Conservation (phyloP, 2,797 vertebrate species). For the Acropternis orthonyx region DNA sequence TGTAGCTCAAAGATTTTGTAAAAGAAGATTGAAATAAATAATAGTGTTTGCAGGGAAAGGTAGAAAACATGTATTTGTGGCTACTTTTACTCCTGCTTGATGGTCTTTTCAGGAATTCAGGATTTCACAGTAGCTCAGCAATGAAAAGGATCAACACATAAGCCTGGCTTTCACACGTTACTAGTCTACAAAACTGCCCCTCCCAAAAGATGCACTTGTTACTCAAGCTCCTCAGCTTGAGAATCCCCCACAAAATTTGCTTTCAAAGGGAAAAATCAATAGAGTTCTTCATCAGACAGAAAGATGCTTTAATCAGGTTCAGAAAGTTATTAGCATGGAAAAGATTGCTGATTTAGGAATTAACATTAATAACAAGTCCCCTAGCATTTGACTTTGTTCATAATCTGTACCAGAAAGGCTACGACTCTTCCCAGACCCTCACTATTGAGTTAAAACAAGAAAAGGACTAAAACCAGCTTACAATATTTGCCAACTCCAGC, state of each 20-base stretch:
- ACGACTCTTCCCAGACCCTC: neutral
- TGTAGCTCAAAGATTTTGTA: neutral
- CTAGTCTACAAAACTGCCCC: neutral
- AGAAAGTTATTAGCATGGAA: neutral
- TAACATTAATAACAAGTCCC: neutral
- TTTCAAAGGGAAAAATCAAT: neutral
- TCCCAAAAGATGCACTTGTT: neutral
- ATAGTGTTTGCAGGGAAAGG: neutral
- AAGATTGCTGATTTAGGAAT: constrained; percentile 7
- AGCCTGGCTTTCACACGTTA: neutral
- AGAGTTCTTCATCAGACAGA: neutral
- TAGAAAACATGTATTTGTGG: neutral
- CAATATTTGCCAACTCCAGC: neutral
- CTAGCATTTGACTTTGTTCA: neutral
- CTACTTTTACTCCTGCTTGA: neutral
- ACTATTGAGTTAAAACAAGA: neutral
- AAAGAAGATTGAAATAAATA: neutral
- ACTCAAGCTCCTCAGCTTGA: neutral
- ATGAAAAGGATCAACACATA: neutral
- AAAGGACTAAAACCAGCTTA: constrained; percentile 3
- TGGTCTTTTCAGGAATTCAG: neutral
- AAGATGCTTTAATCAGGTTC: neutral
- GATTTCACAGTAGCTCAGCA: neutral
- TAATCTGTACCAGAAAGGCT: neutral
- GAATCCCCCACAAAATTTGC: neutral